Conservation (phyloP, 2,888 invertebrate genomes). For the Cephus rjabovi region DNA sequence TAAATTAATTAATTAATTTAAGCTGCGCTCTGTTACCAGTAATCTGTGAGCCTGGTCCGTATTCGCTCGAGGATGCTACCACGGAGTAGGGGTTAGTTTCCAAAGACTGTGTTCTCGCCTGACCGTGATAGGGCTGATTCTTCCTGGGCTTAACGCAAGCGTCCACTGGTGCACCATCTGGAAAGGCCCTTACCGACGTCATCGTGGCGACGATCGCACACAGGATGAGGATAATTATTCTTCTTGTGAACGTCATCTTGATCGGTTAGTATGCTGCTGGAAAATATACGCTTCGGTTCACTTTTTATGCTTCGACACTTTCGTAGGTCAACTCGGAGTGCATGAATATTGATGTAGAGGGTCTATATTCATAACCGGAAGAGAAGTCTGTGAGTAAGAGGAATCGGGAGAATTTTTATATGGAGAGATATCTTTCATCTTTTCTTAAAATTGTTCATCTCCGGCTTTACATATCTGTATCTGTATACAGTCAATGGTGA, state of each 20-base stretch:
- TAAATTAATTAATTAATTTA: not conserved
- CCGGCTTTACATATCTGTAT: not conserved
- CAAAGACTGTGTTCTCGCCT: constrained; percentile 75
- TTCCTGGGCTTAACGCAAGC: constrained; percentile 81
- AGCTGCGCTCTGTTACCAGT: constrained; percentile 70
- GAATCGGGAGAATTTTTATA: not conserved
- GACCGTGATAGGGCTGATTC: constrained; percentile 83
- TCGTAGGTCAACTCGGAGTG: not conserved
- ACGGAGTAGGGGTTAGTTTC: constrained; percentile 77
- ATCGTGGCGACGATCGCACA: constrained; percentile 16
- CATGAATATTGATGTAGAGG: not conserved
- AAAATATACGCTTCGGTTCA: not conserved
- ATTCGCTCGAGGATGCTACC: constrained; percentile 74
- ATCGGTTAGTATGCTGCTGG: not conserved
- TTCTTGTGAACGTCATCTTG: not conserved
- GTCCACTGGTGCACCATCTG: constrained; percentile 86
- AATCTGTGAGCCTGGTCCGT: constrained; percentile 77
- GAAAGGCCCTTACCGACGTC: constrained; percentile 69
- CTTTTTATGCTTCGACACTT: not conserved
- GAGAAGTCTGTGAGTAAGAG: not conserved
- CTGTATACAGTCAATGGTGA: not conserved
- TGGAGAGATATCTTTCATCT: not conserved
- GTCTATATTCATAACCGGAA: not conserved
- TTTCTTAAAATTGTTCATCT: not conserved
- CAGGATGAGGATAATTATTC: not conserved